Evolutionary conservation across 2,888 invertebrate species (phyloP), one percentile per base, ranked within the genome.

Genomic region (Drosophila subsilvestris): DNA sequence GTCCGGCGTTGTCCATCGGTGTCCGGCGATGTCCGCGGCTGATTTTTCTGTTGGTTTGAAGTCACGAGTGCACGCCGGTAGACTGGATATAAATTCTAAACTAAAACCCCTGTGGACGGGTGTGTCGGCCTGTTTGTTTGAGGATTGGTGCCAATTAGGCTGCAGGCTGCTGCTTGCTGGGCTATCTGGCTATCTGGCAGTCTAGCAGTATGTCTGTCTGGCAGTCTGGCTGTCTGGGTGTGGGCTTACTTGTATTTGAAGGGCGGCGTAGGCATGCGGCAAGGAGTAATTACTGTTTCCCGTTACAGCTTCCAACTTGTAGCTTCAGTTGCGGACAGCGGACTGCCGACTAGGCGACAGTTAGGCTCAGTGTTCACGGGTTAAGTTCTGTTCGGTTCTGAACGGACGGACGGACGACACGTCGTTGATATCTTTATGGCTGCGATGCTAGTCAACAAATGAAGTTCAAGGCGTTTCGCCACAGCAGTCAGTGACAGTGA

Each of bases 381-480:
- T 37, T 37, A 37, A n/a, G 12, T 37, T 32, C 32, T 12, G 37
- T 37, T 14, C 14, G 12, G 37, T 14, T 37, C 37, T 37, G 37
- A n/a, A 37, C 37, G n/a, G 37, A 37, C 48, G 59, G 43, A 53
- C 61, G 22, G 43, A 44, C 63, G 49, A 72, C 59, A 47, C 65
- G 72, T 43, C 59, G 48, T 20, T 55, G 63, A 76, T 75, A 83
- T 83, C 76, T 85, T 79, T 84, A 86, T 87, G 78, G 76, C 62
- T 63, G 73, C 85, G 79, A 73, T 81, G 83, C 83, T 74, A 58
- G 70, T 70, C 77, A 78, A 74, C 78, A 79, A 83, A 84, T 86
- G 83, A 83, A 84, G 83, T 84, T 86, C 83, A 86, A 86, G 83
- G 83, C 83, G 62, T 62, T 37, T 74, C 44, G 63, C 63, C 51